These are phyloP conservation scores for Meloidogyne chitwoodi DNA, from an alignment of 1,140 invertebrate genomes.

Conservation along the genomic window DNA sequence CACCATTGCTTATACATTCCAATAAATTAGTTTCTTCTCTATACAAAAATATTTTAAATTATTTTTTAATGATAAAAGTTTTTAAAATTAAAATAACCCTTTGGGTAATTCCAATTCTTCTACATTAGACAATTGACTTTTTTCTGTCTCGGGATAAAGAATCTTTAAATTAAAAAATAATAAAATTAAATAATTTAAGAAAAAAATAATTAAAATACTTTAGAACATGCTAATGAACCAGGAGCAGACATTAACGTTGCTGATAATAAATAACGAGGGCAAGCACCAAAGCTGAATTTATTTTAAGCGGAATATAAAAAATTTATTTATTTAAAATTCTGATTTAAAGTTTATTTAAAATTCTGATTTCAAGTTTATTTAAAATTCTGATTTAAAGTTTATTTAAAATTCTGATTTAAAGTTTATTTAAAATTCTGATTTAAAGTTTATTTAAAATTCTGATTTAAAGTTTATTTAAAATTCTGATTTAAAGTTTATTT, in stretches of 20 bases:
- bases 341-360: background rate
- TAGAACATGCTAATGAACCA: slow-evolving; percentile 52
- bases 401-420: background rate
- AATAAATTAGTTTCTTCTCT: slow-evolving; percentile 38
- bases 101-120: slow-evolving; percentile 51
- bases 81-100: slow-evolving; percentile 29
- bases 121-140: slow-evolving; percentile 66
- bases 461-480: no score
- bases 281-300: slow-evolving; percentile 71
- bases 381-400: background rate
- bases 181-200: slow-evolving; percentile 49
- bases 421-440: background rate
- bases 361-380: background rate
- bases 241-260: slow-evolving; percentile 56
- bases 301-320: background rate
- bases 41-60: no score
- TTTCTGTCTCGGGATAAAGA: slow-evolving; percentile 62
- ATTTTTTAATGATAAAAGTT: background rate
- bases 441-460: background rate
- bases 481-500: background rate
- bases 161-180: slow-evolving; percentile 24
- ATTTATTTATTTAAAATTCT: background rate
- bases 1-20: slow-evolving; percentile 68
- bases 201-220: slow-evolving; percentile 50
- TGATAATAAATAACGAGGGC: slow-evolving; percentile 66